Percentiles rank a stretch among this genome's conserved stretches.
phyloP scores from a whole-genome alignment of 2,888 invertebrate species.

The Drosophila glabriapex region DNA sequence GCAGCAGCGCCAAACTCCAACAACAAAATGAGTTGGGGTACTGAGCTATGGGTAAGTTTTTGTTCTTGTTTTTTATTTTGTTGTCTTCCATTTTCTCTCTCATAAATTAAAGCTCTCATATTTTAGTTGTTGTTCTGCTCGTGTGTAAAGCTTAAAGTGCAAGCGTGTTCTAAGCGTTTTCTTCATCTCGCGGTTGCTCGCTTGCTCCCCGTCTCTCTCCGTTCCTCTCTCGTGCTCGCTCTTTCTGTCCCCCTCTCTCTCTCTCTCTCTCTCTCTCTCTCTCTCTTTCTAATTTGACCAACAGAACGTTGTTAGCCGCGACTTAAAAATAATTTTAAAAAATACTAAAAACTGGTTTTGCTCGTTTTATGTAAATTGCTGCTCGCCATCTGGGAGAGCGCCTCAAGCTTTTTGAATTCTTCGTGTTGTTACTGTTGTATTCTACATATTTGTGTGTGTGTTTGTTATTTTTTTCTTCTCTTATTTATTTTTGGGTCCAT shows the following conservation, averaged over 20 bases:
- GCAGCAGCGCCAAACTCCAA: constrained; percentile 80
- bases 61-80: not conserved
- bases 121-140: constrained; percentile 4
- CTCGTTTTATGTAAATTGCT: constrained; percentile 83
- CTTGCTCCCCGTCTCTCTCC: constrained; percentile 1
- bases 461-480: constrained; percentile 3
- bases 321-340: constrained; percentile 52
- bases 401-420: constrained; percentile 66
- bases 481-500: constrained; percentile 24
- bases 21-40: constrained; percentile 85
- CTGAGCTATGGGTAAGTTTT: constrained; percentile 85
- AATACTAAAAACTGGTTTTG: constrained; percentile 77
- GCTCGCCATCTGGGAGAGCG: constrained; percentile 62
- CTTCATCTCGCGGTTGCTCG: constrained; percentile 11
- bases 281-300: constrained; percentile 36
- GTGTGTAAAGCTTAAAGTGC: constrained; percentile 47
- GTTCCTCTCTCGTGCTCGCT: constrained; percentile 5
- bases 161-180: constrained; percentile 39
- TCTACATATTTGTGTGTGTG: constrained; percentile 29
- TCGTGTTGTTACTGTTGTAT: constrained; percentile 39
- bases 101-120: not conserved
- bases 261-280: not conserved
- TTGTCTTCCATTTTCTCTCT: constrained; percentile 1
- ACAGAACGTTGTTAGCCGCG: constrained; percentile 41
- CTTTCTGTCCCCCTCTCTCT: not conserved